These are phyloP conservation scores for Lampropteryx suffumata DNA, from an alignment of 2,888 invertebrate genomes.

Conservation along the genomic window DNA sequence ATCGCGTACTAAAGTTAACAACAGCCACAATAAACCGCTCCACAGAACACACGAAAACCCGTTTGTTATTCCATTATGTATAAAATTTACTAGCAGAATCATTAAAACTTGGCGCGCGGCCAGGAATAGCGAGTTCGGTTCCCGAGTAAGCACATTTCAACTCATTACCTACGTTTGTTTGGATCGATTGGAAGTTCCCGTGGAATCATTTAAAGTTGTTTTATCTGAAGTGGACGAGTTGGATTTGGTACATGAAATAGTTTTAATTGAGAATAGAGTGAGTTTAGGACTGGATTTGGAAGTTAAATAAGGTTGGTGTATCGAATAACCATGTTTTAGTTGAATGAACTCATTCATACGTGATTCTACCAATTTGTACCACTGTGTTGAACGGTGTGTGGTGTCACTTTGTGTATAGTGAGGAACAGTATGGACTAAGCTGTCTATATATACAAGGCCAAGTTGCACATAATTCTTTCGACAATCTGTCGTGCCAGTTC, in stretches of 20 bases:
- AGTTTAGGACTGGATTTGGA: not conserved
- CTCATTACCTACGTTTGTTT: slow-evolving; percentile 47
- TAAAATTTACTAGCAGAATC: slow-evolving; percentile 63
- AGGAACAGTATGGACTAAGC: no score
- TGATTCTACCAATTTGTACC: no score
- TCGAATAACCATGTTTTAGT: no score
- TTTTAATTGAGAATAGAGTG: slow-evolving; percentile 6
- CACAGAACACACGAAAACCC: slow-evolving; percentile 38
- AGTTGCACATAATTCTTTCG: no score
- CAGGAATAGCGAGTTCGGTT: slow-evolving; percentile 43
- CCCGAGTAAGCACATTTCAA: slow-evolving; percentile 50
- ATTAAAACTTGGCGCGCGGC: slow-evolving; percentile 63
- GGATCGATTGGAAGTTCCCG: slow-evolving; percentile 48
- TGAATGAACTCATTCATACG: no score
- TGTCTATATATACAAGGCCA: no score
- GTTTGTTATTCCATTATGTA: slow-evolving; percentile 66
- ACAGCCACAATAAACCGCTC: slow-evolving; percentile 22
- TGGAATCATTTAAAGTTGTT: slow-evolving; percentile 46
- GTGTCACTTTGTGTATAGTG: no score
- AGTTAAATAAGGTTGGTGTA: not conserved
- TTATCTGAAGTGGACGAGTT: slow-evolving; percentile 20
- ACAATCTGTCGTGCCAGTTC: no score
- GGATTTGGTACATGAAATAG: not conserved
- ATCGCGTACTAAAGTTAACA: slow-evolving; percentile 16
- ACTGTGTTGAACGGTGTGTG: no score